Base-by-base conservation (phyloP, 2,888 invertebrate genomes). In the Ichneumon xanthorius region DNA sequence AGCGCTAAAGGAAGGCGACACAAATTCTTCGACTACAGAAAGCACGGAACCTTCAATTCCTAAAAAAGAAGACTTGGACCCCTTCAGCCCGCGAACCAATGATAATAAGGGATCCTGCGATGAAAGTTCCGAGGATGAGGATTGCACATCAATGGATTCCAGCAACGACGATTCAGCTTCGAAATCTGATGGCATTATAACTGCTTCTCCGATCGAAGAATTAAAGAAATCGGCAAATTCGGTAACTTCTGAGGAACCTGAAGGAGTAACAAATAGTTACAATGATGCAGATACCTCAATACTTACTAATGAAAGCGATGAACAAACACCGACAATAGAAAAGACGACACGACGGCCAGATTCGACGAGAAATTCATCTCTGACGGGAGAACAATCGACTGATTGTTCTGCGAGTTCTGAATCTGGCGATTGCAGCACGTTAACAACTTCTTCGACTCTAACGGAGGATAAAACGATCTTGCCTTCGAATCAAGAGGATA, bases 351-450 rank as follows among this genome's bases (percentile, higher is more conserved):
- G 68, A 68, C 14, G 73, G 33, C 73, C 70, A 11, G 22, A 19
- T 2, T 19, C 50, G n/a, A 63, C 9, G 14, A 26, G 30, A 58
- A 53, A 16, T 63, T 53, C 19, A 50, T 11, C 45, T 4, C 14
- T n/a, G 33, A 4, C 19, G 30, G 33, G 65, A 7, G 70, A 80
- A 55, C 19, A 33, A 53, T 53, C 61, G n/a, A 55, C 26, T 6
- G n/a, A 65, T 14, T 77, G 76, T 16, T 19, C 37, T 30, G 11
- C 33, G 19, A 45, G 40, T 76, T 37, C 75, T 14, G 53, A 53
- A 63, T 77, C 63, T 19, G 45, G 45, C 22, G 37, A 58, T 30
- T 72, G 65, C 53, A n/a, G 14, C 0, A 37, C 45, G 19, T 9
- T 7, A 53, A 26, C 67, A 16, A 33, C 19, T 22, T 55, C 67